Evolutionary conservation across 1,140 invertebrate genomes (phyloP).

Genomic region (Papilio xuthus): DNA sequence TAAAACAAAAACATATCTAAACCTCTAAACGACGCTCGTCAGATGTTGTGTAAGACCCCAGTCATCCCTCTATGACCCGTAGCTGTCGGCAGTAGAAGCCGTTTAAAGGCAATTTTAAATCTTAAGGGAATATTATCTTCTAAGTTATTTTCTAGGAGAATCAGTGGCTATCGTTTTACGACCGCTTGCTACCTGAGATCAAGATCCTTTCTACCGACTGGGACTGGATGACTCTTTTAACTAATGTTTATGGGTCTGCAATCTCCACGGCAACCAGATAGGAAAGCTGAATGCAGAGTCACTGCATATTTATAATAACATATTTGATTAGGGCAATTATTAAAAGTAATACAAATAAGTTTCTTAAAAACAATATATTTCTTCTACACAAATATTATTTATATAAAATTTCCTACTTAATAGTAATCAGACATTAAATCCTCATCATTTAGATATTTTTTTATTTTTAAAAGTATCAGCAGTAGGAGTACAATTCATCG

Average conservation of each 20-base stretch:
- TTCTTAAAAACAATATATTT: neutral
- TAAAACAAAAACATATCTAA: neutral
- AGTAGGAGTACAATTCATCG: constrained; percentile 41
- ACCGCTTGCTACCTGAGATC: too few relatives aligned
- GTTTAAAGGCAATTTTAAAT: neutral
- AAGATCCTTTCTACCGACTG: neutral
- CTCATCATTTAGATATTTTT: neutral
- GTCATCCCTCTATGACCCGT: neutral
- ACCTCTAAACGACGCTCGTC: neutral
- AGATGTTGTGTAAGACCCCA: neutral
- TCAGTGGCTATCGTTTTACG: neutral
- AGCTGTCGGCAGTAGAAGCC: neutral
- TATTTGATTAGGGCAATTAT: neutral
- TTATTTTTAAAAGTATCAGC: constrained; percentile 24
- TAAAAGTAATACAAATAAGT: neutral
- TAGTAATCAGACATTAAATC: neutral
- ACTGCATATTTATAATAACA: neutral
- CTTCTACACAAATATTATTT: neutral
- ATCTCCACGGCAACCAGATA: neutral
- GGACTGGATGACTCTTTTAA: neutral
- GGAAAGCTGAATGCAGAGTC: neutral
- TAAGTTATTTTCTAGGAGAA: neutral
- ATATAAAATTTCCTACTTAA: neutral
- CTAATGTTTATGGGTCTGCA: neutral
- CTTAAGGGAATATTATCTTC: neutral